Percentiles rank a stretch among this genome's conserved stretches.
Evolutionary conservation across 2,888 invertebrate species (phyloP).

Genomic region (Poecilobothrus nobilitatus): DNA sequence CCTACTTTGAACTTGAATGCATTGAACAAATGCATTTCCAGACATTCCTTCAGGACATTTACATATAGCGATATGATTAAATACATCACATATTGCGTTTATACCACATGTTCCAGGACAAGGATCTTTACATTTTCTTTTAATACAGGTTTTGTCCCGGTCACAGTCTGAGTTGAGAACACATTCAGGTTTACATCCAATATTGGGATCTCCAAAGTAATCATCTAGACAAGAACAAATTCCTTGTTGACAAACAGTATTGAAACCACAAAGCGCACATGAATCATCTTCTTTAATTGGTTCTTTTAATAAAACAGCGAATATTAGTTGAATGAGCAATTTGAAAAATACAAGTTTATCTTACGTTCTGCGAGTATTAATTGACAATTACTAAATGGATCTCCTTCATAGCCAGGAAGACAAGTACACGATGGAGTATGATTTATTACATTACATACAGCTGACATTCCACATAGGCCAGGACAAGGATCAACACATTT

Average conservation of each 20-base stretch:
- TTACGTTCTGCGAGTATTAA: slow-evolving; percentile 49
- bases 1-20: slow-evolving; percentile 42
- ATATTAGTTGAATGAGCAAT: too few species aligned
- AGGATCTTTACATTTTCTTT: slow-evolving; percentile 61
- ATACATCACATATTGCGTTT: slow-evolving; percentile 49
- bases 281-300: slow-evolving; percentile 51
- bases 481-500: slow-evolving; percentile 65
- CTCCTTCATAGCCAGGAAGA: slow-evolving; percentile 50
- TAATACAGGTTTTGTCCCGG: slow-evolving; percentile 57
- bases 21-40: slow-evolving; percentile 63
- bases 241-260: slow-evolving; percentile 61
- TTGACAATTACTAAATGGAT: slow-evolving; percentile 59
- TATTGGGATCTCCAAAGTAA: slow-evolving; percentile 64
- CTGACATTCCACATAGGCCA: slow-evolving; percentile 62
- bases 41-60: slow-evolving; percentile 58
- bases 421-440: slow-evolving; percentile 70
- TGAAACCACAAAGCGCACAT: slow-evolving; percentile 69
- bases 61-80: slow-evolving; percentile 70
- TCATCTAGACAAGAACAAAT: slow-evolving; percentile 58
- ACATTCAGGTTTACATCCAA: slow-evolving; percentile 62
- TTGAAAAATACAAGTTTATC: too few species aligned
- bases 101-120: slow-evolving; percentile 62
- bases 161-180: slow-evolving; percentile 59
- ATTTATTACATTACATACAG: slow-evolving; percentile 60
- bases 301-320: too few species aligned